Evolutionary conservation across 2,797 vertebrate species (phyloP).

Genomic region (Vipera ursinii): DNA sequence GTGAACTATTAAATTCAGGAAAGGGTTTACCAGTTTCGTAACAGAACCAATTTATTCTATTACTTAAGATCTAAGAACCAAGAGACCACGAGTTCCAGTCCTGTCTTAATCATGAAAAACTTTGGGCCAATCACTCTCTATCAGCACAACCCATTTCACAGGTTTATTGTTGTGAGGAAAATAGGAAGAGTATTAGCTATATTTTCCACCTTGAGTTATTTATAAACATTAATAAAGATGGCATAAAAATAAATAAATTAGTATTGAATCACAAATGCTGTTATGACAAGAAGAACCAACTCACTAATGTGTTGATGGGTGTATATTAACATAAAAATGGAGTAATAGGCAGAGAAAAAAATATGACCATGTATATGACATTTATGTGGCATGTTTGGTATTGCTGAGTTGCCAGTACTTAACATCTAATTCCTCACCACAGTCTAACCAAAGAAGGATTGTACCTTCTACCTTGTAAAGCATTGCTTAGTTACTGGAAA

Average conservation of each 20-base stretch:
- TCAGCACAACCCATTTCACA: neutral
- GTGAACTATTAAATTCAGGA: neutral
- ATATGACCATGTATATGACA: neutral
- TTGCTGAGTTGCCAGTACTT: neutral
- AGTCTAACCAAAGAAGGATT: neutral
- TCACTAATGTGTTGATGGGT: neutral
- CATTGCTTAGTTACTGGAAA: neutral
- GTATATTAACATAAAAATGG: neutral
- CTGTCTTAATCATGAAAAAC: neutral
- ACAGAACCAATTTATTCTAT: neutral
- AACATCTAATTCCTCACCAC: neutral
- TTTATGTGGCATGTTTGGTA: neutral
- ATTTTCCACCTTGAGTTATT: neutral
- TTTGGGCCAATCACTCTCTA: neutral
- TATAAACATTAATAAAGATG: neutral
- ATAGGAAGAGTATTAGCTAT: neutral
- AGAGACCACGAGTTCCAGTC: neutral
- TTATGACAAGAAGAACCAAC: neutral
- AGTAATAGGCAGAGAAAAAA: neutral
- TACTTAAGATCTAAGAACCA: neutral
- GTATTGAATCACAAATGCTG: neutral
- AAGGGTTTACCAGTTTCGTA: neutral
- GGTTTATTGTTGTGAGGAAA: neutral
- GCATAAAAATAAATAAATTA: neutral
- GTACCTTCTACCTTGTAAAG: neutral